Conservation (phyloP, 2,888 invertebrate species). For the Xestoiulus laeticollis region DNA sequence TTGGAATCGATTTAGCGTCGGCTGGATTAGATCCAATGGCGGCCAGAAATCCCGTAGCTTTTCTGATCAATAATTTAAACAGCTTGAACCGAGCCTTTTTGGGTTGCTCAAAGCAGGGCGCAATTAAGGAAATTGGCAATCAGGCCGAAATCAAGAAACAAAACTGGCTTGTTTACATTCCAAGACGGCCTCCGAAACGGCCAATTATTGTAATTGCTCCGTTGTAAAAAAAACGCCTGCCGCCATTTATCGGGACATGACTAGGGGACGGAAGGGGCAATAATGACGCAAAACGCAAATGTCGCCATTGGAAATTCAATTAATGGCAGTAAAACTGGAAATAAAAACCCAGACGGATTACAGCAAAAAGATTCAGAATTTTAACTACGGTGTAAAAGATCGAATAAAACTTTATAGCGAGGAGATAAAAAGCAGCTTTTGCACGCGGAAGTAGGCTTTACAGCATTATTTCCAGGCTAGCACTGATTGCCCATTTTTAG, state of each 20-base stretch:
- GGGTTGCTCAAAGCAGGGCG: neutral
- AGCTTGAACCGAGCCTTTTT: neutral
- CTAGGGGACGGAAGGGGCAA: neutral
- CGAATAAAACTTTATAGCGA: conserved; percentile 11
- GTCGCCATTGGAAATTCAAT: conserved; percentile 18
- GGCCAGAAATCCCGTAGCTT: neutral
- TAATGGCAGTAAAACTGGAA: neutral
- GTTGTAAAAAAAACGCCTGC: neutral
- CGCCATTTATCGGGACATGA: neutral
- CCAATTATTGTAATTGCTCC: conserved; percentile 11
- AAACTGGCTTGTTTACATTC: conserved; percentile 20
- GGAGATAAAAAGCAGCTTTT: neutral
- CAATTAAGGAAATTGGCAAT: conserved; percentile 26
- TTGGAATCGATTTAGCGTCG: neutral
- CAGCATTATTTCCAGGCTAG: neutral
- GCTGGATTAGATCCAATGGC: neutral
- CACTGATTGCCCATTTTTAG: neutral
- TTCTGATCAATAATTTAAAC: neutral
- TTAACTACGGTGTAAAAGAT: conserved; percentile 26
- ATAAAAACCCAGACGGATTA: neutral
- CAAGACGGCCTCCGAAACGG: neutral
- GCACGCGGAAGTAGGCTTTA: neutral
- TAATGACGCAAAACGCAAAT: neutral
- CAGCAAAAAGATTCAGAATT: neutral
- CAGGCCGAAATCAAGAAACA: conserved; percentile 12